Evolutionary conservation across 2,113 vertebrate genomes (phyloP), one percentile per base, ranked within the genome.

Genomic region (Daphoenositta chrysoptera): DNA sequence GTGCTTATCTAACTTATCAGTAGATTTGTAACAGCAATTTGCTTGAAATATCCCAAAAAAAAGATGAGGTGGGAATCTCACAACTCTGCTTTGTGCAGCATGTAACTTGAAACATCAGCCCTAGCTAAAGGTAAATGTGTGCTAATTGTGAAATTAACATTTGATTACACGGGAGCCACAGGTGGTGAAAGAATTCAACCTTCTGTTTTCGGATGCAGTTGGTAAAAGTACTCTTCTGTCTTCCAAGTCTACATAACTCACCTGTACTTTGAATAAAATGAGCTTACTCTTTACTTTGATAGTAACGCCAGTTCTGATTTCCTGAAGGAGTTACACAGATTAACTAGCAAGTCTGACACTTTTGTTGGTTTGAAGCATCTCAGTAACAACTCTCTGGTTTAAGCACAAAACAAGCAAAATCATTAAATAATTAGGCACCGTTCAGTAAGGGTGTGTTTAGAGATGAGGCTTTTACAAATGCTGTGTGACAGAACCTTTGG

Each of bases 401-500:
- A 70, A 63, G 31, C 22, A 63, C 35, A 16, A 37, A 63, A 33
- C 31, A 56, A 31, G 13, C 15, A 37, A 56, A 63, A 9, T 5
- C 18, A 12, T 48, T 75, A 21, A 70, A 30, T 75, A 42, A 44
- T 61, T 61, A 40, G 26, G 15, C 11, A 11, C 0, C 0, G 0
- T 84, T 80, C 12, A 60, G 23, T 42, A 11, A 78, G 11, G 37
- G 16, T 3, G 3, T 48, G 3, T 33, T 69, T 77, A 37, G 77
- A 66, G 51, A 35, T 2, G 1, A 40, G 26, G 30, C n/a, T 65
- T 87, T 71, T 73, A 21, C n/a, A 47, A 51, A 44, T 69, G 11
- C 14, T 39, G 4, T 77, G 65, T 72, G 51, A 24, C 26, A 10
- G 20, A 72, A 24, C n/a, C 39, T 60, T 58, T 64, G 42, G 20